Base-by-base conservation (phyloP, 2,797 vertebrate species). In the Poliocrania exsul region DNA sequence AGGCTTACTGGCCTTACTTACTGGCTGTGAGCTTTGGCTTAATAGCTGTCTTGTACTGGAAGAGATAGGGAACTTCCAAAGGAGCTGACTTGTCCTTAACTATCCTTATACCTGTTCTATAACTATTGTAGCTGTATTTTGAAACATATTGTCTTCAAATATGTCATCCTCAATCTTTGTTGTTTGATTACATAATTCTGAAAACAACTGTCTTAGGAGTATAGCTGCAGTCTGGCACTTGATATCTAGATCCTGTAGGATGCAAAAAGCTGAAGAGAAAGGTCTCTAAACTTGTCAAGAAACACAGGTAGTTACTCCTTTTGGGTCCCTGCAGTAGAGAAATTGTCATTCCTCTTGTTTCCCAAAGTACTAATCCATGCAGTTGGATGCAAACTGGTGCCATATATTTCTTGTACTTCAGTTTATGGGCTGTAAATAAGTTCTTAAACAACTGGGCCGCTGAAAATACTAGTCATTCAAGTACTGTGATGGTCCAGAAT, bases 361-460 rank as follows among this genome's bases (percentile, higher is more conserved):
- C 8, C 3, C 19, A 28, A 25, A 25, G 10, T 46, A n/a, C 2
- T 64, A 58, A 64, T 8, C 25, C 1, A 2, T 16, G 13, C 0
- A 4, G 11, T 78, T 56, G 2, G 0, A 42, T 29, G 14, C 11
- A 66, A 86, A 62, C 13, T 14, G 4, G 1, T 84, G 23, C 46
- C 57, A 38, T 17, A 60, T 8, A 15, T 42, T 77, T 65, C n/a
- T 84, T 69, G 17, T 25, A 51, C 5, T 67, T 72, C 51, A 28
- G 11, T 70, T 73, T 62, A 26, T 29, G 13, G 4, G 12, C 46
- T 28, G 47, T 53, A 67, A 60, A 12, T 7, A 38, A 38, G 8
- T 35, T 75, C 58, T 19, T 14, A 50, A 87, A 69, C 20, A 56
- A 46, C 1, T n/a, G 10, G 6, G 16, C 46, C 8, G 17, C 10